phyloP scores from a whole-genome alignment of 2,113 vertebrate genomes.

The Nothoprocta perdicaria region DNA sequence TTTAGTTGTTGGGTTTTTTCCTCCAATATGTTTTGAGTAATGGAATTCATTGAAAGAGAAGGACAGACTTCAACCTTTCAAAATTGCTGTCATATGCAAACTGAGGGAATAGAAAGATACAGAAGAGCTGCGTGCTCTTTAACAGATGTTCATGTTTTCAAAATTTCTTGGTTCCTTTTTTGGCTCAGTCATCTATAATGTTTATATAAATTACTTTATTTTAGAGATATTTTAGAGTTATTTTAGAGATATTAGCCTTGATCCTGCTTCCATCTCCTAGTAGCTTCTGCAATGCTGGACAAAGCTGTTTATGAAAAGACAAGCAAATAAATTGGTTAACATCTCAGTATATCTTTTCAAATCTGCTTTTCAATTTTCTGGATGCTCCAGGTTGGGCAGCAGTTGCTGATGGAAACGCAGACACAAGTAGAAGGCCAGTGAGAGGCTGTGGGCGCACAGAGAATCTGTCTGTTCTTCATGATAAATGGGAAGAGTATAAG shows the following conservation, averaged over 20 bases:
- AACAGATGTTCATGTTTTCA: slow-evolving; percentile 7
- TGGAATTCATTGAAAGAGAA: background rate
- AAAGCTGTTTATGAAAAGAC: background rate
- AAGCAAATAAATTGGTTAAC: background rate
- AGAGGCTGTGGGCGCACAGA: background rate
- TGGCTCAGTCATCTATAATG: slow-evolving; percentile 15
- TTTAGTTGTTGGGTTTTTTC: no score
- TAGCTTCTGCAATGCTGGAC: background rate
- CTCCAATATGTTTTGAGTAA: background rate
- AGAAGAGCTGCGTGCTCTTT: background rate
- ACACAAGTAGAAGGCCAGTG: background rate
- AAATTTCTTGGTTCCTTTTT: background rate
- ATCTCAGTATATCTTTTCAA: background rate
- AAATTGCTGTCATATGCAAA: background rate
- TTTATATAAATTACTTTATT: slow-evolving; percentile 4
- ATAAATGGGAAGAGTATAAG: background rate
- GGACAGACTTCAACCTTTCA: background rate
- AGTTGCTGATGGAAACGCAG: background rate
- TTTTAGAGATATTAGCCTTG: slow-evolving; percentile 9
- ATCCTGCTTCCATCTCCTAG: background rate
- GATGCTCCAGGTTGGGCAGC: background rate
- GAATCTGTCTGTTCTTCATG: background rate
- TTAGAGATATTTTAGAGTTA: background rate
- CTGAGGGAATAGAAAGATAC: background rate
- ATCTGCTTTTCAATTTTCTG: background rate